Conservation (phyloP, 2,113 vertebrate species). For the Chloroceryle aenea region DNA sequence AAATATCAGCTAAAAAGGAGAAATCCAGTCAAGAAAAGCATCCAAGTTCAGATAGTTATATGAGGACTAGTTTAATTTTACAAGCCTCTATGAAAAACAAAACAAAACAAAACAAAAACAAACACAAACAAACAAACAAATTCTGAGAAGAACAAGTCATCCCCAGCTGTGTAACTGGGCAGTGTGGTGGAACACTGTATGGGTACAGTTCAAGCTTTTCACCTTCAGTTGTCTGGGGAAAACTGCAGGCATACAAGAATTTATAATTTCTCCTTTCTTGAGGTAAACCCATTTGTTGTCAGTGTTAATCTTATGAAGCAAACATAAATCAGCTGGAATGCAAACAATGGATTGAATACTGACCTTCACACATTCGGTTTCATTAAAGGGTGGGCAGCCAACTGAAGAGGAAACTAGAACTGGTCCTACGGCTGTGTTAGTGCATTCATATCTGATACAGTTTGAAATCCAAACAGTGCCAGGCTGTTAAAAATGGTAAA, state of each 20-base stretch:
- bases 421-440: conserved; percentile 83
- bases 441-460: conserved; percentile 89
- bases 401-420: conserved; percentile 90
- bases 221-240: background rate
- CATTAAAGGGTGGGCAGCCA: conserved; percentile 95
- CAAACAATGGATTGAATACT: conserved; percentile 33
- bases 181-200: background rate
- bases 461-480: conserved; percentile 89
- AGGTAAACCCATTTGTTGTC: background rate
- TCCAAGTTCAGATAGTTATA: background rate
- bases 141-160: background rate
- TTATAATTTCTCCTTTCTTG: background rate
- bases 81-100: background rate
- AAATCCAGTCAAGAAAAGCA: background rate
- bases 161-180: background rate
- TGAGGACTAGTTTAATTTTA: background rate
- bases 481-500: conserved; percentile 66
- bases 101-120: background rate
- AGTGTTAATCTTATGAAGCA: background rate
- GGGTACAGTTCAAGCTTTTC: background rate
- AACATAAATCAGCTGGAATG: background rate
- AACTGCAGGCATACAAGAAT: background rate
- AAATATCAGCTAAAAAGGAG: background rate
- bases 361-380: conserved; percentile 95
- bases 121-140: no score